Evolutionary conservation across 2,888 invertebrate species (phyloP).

Genomic region (Mactromeris polynyma): DNA sequence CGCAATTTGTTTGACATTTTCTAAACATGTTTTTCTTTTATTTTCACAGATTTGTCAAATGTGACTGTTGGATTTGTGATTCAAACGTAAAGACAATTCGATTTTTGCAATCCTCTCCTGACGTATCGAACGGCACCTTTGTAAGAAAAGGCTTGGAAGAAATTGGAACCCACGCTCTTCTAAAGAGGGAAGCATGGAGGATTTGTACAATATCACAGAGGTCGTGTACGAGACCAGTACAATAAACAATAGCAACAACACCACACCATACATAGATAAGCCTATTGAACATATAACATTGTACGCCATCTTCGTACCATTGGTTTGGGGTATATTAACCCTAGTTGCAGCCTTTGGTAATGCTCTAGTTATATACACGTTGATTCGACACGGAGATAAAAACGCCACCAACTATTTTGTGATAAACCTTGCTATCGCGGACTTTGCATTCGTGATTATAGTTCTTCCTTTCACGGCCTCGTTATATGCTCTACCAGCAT

Average conservation of each 20-base stretch:
- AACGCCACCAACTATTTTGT: conserved; percentile 84
- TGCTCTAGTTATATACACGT: conserved; percentile 82
- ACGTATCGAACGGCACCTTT: background rate
- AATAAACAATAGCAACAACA: background rate
- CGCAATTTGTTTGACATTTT: background rate
- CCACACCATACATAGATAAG: background rate
- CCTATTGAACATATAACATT: conserved; percentile 20
- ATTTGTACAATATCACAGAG: background rate
- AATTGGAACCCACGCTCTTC: background rate
- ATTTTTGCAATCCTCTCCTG: background rate
- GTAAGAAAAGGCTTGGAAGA: background rate
- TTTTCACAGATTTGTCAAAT: background rate
- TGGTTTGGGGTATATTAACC: conserved; percentile 79
- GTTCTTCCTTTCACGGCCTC: conserved; percentile 82
- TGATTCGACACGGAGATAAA: conserved; percentile 80
- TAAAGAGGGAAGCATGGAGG: background rate
- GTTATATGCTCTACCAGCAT: conserved; percentile 76
- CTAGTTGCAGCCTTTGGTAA: conserved; percentile 81
- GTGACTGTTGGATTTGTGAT: background rate
- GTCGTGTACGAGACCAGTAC: conserved; percentile 11
- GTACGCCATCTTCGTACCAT: conserved; percentile 73
- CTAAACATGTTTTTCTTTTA: background rate
- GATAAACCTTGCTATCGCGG: conserved; percentile 84
- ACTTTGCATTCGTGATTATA: conserved; percentile 83
- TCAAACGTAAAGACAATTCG: background rate